Base-by-base conservation (phyloP, 2,888 invertebrate species). In the Calameuta idolon region DNA sequence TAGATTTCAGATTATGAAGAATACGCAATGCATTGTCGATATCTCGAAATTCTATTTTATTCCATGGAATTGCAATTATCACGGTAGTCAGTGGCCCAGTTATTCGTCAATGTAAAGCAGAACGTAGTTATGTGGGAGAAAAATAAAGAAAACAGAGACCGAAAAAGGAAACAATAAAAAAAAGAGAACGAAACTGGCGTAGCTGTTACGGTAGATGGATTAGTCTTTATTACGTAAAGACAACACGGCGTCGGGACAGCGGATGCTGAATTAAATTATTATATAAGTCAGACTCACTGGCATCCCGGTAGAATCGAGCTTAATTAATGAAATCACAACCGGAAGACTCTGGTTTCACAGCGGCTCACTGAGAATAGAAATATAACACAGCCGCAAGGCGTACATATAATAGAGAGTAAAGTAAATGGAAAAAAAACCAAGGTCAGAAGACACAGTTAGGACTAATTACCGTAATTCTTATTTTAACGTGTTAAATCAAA, bases 291-390 rank as follows among this genome's bases (percentile, higher is more conserved):
- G 9, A 55, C 9, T 55, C 55, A 23, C 55, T 23, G 55, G 2
- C 23, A 55, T 23, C 23, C 23, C 23, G 23, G 55, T 55, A 55
- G 23, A 55, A 23, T 55, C 23, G 23, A 23, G 85, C 86, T 87
- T 88, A 87, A 88, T 87, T 88, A 88, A 88, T 85, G 86, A 87
- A 89, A 88, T 88, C 88, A 55, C 55, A 55, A 23, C 55, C 23
- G 55, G 55, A 23, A 55, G 23, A 55, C 55, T 55, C 55, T 55
- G 15, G 40, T 15, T 15, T 40, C 40, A 40, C 15, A 15, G 40
- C 15, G 40, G 15, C 15, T 40, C 40, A 40, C 1, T 15, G 40
- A 40, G 40, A 40, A 15, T 40, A 15, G 40, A 40, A 40, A 40
- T 1, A 15, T 5, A 15, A 40, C 15, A 55, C 9, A 23, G 55